Conservation (phyloP, 2,113 vertebrate species). For the Scalopus aquaticus region DNA sequence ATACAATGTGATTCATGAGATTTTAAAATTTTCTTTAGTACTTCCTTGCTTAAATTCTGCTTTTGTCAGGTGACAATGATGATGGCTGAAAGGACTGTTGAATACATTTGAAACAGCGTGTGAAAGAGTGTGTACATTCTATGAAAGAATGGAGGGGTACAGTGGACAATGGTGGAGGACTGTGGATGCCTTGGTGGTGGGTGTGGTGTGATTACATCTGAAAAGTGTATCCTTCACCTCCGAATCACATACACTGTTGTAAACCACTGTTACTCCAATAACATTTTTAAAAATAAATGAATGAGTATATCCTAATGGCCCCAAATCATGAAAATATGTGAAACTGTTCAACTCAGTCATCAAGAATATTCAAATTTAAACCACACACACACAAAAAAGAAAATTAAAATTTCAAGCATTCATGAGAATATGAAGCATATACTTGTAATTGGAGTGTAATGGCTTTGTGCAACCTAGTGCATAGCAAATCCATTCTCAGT, state of each 20-base stretch:
- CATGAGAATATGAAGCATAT: neutral
- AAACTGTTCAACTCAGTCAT: neutral
- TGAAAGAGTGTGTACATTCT: neutral
- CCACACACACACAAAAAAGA: neutral
- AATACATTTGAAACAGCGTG: neutral
- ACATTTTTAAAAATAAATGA: neutral
- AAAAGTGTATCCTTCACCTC: no score
- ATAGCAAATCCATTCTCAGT: neutral
- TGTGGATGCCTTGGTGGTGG: no score
- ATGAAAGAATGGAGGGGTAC: neutral
- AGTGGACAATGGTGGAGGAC: no score
- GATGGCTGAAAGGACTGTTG: neutral
- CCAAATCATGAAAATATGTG: neutral
- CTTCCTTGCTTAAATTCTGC: neutral
- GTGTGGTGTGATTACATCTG: no score
- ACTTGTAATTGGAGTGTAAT: accelerated
- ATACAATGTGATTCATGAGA: neutral
- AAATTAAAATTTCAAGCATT: neutral
- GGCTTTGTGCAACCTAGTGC: neutral
- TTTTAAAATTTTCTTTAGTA: neutral
- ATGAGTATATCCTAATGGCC: neutral
- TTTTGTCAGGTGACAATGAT: neutral
- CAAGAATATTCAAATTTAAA: neutral
- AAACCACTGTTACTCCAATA: no score
- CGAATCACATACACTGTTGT: no score